Evolutionary conservation across 1,140 invertebrate species (phyloP), one percentile per base, ranked within the genome.

Genomic region (Ooceraea biroi): DNA sequence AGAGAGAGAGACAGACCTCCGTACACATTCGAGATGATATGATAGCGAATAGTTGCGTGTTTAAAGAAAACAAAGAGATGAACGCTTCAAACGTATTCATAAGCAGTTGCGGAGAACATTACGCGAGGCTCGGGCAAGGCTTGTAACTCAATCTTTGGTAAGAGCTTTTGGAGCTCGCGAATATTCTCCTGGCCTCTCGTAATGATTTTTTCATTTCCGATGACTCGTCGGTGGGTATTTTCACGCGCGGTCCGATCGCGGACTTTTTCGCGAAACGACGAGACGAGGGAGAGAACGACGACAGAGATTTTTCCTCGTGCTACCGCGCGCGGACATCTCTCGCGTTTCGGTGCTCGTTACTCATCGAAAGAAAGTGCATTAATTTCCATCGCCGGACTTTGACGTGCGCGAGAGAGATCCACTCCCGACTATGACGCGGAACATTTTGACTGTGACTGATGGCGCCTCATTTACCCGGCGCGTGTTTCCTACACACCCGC

Each of bases 391-490:
- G 80, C 11, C 52, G 86, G 72, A 60, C 73, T 87, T 88, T 88
- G 85, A 88, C 80, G 86, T 77, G 78, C 83, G 68, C 66, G 85
- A 78, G 57, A 84, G 78, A 86, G 65, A 80, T 80, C 76, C 85
- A 57, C 71, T 83, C 73, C 72, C 46, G 69, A 61, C 77, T 72
- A 74, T 71, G 76, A 83, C 77, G 80, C 57, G 85, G 46, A 57
- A 60, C 50, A 78, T 88, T 84, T 84, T 78, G 85, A 87, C 83
- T 85, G 82, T 87, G 86, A 87, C 86, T 55, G 82, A 88, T 78
- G 66, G 60, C 85, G 65, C 83, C 85, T 88, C 86, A 87, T 88
- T 87, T 78, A 87, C 50, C 82, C 58, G 48, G 41, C 44, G 48
- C 72, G 57, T 57, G 60, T 73, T 84, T 73, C 72, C 44, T 78